These are phyloP conservation scores for Pterostichus niger DNA, from an alignment of 2,888 invertebrate genomes.

Conservation along the genomic window DNA sequence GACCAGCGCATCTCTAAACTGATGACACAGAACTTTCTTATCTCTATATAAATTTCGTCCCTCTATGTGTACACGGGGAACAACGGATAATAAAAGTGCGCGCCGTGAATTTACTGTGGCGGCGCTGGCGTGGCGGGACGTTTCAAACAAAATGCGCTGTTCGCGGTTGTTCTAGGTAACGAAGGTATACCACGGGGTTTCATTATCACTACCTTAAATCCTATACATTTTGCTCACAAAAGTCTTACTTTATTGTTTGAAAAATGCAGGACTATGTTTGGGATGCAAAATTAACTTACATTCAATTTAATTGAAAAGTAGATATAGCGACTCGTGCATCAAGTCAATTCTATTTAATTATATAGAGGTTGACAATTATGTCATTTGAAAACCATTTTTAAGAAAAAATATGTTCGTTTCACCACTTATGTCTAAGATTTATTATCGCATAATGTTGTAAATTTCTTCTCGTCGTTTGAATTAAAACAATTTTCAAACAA, in stretches of 20 bases:
- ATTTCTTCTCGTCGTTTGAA: no score
- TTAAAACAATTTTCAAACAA: no score
- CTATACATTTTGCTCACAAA: neutral
- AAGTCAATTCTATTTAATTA: no score
- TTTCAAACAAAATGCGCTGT: constrained; percentile 22
- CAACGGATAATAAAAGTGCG: constrained; percentile 68
- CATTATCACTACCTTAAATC: neutral
- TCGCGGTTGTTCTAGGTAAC: neutral
- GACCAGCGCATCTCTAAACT: constrained; percentile 74
- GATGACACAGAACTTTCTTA: constrained; percentile 77
- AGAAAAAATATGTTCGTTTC: no score
- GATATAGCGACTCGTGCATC: no score
- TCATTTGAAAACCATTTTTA: no score
- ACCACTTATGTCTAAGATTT: no score
- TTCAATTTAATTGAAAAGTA: no score
- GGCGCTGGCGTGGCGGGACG: constrained; percentile 3
- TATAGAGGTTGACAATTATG: no score
- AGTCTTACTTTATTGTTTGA: neutral
- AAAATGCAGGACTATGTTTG: neutral
- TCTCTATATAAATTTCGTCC: constrained; percentile 75
- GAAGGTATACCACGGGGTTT: neutral
- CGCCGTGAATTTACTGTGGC: constrained; percentile 68
- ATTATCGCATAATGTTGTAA: no score
- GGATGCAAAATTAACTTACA: no score
- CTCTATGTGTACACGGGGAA: constrained; percentile 69